Conservation (phyloP, 2,113 vertebrate genomes). For the Chloebia gouldiae region DNA sequence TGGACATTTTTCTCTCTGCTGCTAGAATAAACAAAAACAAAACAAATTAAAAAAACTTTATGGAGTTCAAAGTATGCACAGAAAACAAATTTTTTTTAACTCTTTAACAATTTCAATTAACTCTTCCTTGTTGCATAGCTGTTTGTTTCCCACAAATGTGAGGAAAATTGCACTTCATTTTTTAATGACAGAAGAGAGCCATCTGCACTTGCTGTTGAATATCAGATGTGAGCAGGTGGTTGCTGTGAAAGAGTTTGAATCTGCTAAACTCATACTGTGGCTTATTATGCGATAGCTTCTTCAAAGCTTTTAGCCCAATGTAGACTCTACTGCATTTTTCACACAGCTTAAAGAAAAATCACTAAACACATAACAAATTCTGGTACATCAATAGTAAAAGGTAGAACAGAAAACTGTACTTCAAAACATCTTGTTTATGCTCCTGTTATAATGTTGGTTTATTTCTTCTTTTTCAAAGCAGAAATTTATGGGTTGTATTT, state of each 20-base stretch:
- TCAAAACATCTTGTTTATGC: background rate
- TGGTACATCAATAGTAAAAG: background rate
- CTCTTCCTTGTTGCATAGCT: background rate
- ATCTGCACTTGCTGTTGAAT: background rate
- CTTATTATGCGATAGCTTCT: background rate
- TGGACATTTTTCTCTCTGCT: background rate
- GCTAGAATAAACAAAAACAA: background rate
- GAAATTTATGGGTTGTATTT: background rate
- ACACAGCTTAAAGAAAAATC: background rate
- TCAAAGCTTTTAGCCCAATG: background rate
- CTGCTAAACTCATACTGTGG: background rate
- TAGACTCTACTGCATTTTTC: background rate
- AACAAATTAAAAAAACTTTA: background rate
- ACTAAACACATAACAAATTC: background rate
- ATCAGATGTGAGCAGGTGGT: background rate
- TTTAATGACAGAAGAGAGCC: background rate
- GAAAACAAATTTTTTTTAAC: background rate
- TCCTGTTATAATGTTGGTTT: background rate
- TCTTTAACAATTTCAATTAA: too few species aligned
- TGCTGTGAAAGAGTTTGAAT: background rate
- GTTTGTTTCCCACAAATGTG: background rate
- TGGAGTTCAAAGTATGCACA: background rate
- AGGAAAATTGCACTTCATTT: background rate
- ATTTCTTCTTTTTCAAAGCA: background rate
- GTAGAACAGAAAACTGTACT: background rate